These are phyloP conservation scores for Dreissena polymorpha DNA, from an alignment of 1,140 invertebrate genomes.

Conservation along the genomic window DNA sequence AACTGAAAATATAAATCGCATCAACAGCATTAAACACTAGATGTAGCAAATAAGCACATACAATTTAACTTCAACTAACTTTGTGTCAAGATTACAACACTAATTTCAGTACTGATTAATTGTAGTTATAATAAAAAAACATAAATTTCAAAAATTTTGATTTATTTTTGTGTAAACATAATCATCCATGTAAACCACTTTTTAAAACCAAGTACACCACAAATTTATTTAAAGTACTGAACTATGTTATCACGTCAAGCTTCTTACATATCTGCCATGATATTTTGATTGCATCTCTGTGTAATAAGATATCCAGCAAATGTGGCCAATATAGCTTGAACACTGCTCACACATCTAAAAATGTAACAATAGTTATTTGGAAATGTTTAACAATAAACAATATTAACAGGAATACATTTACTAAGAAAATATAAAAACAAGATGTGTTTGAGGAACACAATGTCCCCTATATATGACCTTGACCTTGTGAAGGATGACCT, in stretches of 20 bases:
- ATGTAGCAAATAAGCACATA: neutral
- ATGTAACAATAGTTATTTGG: neutral
- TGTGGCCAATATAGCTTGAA: slow-evolving; percentile 65
- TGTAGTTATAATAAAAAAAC: neutral
- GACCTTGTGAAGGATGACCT: too few species aligned
- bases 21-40: neutral
- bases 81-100: neutral
- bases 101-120: slow-evolving; percentile 9
- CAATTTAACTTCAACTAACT: neutral
- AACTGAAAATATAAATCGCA: slow-evolving; percentile 72
- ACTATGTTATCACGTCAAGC: too few species aligned
- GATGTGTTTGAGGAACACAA: too few species aligned
- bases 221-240: too few species aligned
- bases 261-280: slow-evolving; percentile 68
- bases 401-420: too few species aligned
- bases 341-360: slow-evolving; percentile 66
- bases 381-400: too few species aligned
- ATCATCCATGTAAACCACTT: neutral
- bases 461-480: too few species aligned
- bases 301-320: slow-evolving; percentile 60
- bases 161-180: neutral
- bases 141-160: slow-evolving; percentile 3
- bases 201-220: too few species aligned
- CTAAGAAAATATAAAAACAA: too few species aligned
- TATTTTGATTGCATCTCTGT: slow-evolving; percentile 57